Conservation (phyloP, 2,888 invertebrate genomes). For the Ornithoptera alexandrae region DNA sequence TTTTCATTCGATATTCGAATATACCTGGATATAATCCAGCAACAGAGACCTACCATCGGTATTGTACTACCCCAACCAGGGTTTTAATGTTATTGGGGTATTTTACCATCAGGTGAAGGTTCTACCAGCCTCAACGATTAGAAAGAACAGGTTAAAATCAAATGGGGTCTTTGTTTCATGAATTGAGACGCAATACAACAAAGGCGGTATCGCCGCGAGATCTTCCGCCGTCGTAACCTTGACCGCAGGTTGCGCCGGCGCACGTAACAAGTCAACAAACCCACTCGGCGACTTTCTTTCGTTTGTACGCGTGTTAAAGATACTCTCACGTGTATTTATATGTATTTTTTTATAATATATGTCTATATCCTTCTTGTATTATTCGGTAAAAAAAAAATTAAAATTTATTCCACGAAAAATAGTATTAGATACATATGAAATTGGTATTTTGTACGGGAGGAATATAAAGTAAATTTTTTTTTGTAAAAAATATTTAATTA, state of each 20-base stretch:
- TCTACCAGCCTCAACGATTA: background rate
- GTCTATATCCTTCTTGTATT: background rate
- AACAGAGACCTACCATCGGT: too few species aligned
- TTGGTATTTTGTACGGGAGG: too few species aligned
- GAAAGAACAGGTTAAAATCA: background rate
- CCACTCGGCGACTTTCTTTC: constrained; percentile 35
- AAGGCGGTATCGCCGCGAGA: background rate
- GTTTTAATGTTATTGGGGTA: too few species aligned
- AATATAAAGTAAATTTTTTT: too few species aligned
- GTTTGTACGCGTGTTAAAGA: constrained; percentile 6
- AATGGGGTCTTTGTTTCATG: background rate
- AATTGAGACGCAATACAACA: background rate
- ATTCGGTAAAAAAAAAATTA: too few species aligned
- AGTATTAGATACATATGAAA: too few species aligned
- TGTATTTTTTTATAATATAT: background rate
- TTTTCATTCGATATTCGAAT: too few species aligned
- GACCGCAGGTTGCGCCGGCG: constrained; percentile 45
- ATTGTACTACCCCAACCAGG: too few species aligned
- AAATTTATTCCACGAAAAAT: too few species aligned
- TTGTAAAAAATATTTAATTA: too few species aligned
- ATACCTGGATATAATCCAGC: too few species aligned
- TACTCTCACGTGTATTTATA: constrained; percentile 1
- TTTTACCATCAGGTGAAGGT: too few species aligned
- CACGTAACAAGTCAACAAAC: constrained; percentile 48
- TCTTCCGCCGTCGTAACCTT: constrained; percentile 43